Percentiles rank a stretch among this genome's conserved stretches.
Evolutionary conservation across 2,797 vertebrate genomes (phyloP).

Genomic region (Neostethus bicornis): DNA sequence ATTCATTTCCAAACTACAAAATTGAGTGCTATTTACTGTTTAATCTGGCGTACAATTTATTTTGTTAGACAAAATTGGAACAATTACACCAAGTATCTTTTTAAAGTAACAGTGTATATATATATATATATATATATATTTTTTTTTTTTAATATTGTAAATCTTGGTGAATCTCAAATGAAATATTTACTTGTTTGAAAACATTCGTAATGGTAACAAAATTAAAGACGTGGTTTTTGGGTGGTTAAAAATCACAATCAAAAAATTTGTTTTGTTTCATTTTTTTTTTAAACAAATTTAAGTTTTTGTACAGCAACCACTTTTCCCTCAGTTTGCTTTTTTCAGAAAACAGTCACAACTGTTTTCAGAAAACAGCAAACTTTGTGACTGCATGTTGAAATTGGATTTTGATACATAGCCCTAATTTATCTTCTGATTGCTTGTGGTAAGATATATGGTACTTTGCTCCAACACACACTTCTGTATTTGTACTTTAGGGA

Average conservation of each 20-base stretch:
- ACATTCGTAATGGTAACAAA: background rate
- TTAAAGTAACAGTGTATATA: too few species aligned
- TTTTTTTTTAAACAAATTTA: background rate
- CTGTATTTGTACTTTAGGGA: constrained; percentile 61
- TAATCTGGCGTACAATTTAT: too few species aligned
- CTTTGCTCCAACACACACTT: constrained; percentile 51
- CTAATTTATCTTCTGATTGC: constrained; percentile 8
- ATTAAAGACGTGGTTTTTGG: too few species aligned
- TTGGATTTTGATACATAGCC: constrained; percentile 40
- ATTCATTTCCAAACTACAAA: background rate
- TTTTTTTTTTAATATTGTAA: background rate
- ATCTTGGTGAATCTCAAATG: too few species aligned
- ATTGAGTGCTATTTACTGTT: background rate
- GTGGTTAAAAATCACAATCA: too few species aligned
- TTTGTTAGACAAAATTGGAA: too few species aligned
- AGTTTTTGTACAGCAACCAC: constrained; percentile 3
- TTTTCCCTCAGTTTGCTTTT: background rate
- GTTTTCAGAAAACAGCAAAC: constrained; percentile 18
- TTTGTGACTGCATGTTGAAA: background rate
- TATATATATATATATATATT: background rate
- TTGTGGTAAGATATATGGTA: too few species aligned
- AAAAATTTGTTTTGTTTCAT: too few species aligned
- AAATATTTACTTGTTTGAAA: background rate
- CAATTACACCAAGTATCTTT: too few species aligned
- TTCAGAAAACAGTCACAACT: background rate